Evolutionary conservation across 2,113 vertebrate genomes (phyloP).

Genomic region (Eira barbara): DNA sequence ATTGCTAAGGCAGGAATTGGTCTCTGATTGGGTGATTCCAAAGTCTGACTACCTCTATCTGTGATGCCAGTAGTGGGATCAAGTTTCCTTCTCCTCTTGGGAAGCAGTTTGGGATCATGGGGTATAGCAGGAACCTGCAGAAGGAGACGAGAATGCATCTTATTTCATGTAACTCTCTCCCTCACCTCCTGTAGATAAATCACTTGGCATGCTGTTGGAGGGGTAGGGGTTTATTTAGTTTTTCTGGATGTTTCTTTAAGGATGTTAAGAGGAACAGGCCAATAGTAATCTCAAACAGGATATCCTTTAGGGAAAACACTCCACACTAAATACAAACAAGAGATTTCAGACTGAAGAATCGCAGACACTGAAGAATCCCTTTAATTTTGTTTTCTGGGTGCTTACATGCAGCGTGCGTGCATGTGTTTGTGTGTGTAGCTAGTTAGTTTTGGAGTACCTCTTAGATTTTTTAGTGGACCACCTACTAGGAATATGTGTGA

Average conservation of each 20-base stretch:
- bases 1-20: neutral
- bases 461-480: neutral
- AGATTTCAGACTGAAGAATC: slow-evolving; percentile 68
- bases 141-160: neutral
- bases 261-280: slow-evolving; percentile 76
- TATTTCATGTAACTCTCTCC: neutral
- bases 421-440: neutral
- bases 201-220: slow-evolving; percentile 23
- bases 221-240: slow-evolving; percentile 65
- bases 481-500: neutral
- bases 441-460: slow-evolving; percentile 8
- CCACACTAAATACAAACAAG: slow-evolving; percentile 79
- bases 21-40: neutral
- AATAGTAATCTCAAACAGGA: slow-evolving; percentile 84
- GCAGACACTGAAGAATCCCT: slow-evolving; percentile 44
- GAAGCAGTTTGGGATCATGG: neutral
- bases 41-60: neutral
- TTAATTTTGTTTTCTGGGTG: neutral
- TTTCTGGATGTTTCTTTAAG: slow-evolving; percentile 74
- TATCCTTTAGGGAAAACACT: slow-evolving; percentile 86
- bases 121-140: neutral
- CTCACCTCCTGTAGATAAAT: neutral
- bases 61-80: neutral
- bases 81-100: neutral
- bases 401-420: neutral